phyloP scores from a whole-genome alignment of 2,888 invertebrate genomes.

The Tuberolachnus salignus region DNA sequence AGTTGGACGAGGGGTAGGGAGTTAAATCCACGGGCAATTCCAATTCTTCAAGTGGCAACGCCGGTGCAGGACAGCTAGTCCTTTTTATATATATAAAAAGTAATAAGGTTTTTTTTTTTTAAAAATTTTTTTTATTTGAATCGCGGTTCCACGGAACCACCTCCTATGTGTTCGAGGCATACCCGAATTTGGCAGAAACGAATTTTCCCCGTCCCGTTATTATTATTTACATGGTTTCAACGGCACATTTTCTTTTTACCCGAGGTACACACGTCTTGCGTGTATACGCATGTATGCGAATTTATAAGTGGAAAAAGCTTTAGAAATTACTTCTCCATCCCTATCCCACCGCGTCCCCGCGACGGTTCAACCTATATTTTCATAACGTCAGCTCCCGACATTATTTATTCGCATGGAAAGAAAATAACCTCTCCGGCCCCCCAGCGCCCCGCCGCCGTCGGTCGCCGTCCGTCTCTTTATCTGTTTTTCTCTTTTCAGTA shows the following conservation, averaged over 20 bases:
- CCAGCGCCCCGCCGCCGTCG: background rate
- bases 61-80: no score
- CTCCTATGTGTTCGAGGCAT: no score
- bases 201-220: slow-evolving; percentile 15
- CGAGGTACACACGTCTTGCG: slow-evolving; percentile 30
- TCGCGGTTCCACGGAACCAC: background rate
- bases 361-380: slow-evolving; percentile 38
- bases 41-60: no score
- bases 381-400: slow-evolving; percentile 51
- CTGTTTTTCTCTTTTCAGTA: slow-evolving; percentile 46
- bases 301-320: slow-evolving; percentile 57
- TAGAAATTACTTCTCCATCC: slow-evolving; percentile 46
- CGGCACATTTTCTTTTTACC: slow-evolving; percentile 57
- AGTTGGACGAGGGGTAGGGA: no score
- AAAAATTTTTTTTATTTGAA: background rate
- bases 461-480: slow-evolving; percentile 10
- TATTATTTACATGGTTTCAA: slow-evolving; percentile 59
- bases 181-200: background rate
- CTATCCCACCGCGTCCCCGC: background rate
- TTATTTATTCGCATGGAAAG: slow-evolving; percentile 54
- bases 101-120: background rate
- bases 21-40: no score
- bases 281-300: slow-evolving; percentile 1
- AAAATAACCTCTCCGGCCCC: slow-evolving; percentile 37
- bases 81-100: background rate